Evolutionary conservation across 2,797 vertebrate genomes (phyloP).

Genomic region (Rhyacichthys aspro): DNA sequence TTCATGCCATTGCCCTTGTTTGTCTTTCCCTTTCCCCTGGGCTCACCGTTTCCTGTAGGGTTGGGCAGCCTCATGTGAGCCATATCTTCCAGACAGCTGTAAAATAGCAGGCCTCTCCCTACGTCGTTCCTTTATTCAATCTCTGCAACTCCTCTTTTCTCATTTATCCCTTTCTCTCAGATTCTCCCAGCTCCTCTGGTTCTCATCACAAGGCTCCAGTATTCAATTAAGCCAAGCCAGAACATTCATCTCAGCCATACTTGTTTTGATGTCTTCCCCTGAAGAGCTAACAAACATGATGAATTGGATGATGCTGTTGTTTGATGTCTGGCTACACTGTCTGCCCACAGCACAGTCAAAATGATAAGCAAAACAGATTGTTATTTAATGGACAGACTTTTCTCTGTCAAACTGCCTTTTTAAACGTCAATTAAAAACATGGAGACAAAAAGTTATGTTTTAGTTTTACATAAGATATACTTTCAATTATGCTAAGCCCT

Average conservation of each 20-base stretch:
- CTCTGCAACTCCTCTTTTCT: constrained; percentile 41
- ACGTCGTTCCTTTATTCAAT: constrained; percentile 52
- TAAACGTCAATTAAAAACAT: no score
- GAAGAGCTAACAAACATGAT: constrained; percentile 65
- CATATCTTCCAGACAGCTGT: constrained; percentile 83
- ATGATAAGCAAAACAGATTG: neutral
- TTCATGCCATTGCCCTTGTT: constrained; percentile 81
- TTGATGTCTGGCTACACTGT: constrained; percentile 41
- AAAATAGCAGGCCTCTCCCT: constrained; percentile 75
- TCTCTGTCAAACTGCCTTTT: constrained; percentile 16
- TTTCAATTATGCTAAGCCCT: no score
- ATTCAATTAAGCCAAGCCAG: constrained; percentile 70
- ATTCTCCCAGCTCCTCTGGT: constrained; percentile 57
- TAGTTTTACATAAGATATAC: no score
- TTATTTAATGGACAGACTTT: constrained; percentile 40
- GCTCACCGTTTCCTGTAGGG: constrained; percentile 82
- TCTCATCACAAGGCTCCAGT: constrained; percentile 71
- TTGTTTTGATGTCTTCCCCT: constrained; percentile 68
- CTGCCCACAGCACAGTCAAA: constrained; percentile 38
- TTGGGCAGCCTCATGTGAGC: constrained; percentile 81
- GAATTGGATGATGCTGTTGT: constrained; percentile 48
- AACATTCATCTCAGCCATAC: constrained; percentile 65
- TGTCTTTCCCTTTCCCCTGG: constrained; percentile 85
- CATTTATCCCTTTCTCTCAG: constrained; percentile 44
- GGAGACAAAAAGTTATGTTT: no score